Evolutionary conservation across 2,797 vertebrate species (phyloP), one percentile per base, ranked within the genome.

Genomic region (Ceyx erithaca): DNA sequence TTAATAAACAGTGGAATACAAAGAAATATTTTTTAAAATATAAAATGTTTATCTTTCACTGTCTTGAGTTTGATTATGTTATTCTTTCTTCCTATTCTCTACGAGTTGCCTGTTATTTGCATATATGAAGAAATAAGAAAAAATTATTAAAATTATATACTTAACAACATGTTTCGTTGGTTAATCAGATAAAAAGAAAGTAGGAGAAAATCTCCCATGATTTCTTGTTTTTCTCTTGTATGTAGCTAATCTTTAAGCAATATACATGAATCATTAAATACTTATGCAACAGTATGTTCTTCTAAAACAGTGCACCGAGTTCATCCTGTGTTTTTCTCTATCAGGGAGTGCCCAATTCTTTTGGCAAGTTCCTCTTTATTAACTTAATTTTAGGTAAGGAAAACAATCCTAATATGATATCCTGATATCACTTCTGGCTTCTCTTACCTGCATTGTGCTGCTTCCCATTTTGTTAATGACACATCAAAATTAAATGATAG

Each of bases 261-360:
- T 80, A 90, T 54, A 87, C 8, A 62, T 95, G 94, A 95, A 82
- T 96, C 95, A 95, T 55, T 64, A 79, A 85, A 87, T 72, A 64
- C 86, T 95, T 95, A 73, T 90, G 94, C 90, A 95, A 96, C 91
- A 63, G 10, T 21, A 58, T 37, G 46, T 70, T 92, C 92, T 95
- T 30, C 46, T 95, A 72, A 85, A 88, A 95, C 81, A 90, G 83
- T 91, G 91, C 94, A 90, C n/a, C 0, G 7, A 52, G 94, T 96
- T 95, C 91, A 94, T 85, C 64, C 31, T 26, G 19, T 94, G 79
- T 92, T 94, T 92, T 94, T 88, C 75, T 89, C 57, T 85, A 16
- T 23, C n/a, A 89, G 92, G 92, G 89, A 94, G 92, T 69, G 86
- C 17, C 81, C 43, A 58, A 78, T 33, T 71, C 26, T 89, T 82